A percentile compares a stretch with the other conserved stretches of the same genome.
Conservation (phyloP, 2,113 vertebrate genomes). For the Phylloscopus trochilus region DNA sequence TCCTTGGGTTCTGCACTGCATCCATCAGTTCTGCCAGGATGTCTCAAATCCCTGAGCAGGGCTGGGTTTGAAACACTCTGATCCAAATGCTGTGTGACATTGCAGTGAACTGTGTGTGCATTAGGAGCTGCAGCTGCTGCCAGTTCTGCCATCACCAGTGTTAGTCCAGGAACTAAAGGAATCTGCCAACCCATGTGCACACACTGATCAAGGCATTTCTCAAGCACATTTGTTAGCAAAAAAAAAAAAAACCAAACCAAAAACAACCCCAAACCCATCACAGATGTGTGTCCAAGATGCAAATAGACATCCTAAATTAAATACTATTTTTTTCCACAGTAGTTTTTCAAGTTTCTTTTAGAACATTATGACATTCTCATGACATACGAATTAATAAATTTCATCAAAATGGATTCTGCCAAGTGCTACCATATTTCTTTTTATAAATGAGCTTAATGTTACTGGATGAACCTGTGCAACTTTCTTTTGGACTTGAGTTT, state of each 20-base stretch:
- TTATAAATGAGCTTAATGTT: background rate
- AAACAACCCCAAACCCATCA: background rate
- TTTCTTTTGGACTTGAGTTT: background rate
- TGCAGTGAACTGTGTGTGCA: background rate
- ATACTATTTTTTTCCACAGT: background rate
- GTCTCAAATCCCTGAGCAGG: background rate
- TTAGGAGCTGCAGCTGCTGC: constrained; percentile 15
- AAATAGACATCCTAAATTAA: background rate
- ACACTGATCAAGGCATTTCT: background rate
- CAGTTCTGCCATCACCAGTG: constrained; percentile 9
- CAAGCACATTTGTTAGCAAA: background rate
- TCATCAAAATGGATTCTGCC: background rate
- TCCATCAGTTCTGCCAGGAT: background rate
- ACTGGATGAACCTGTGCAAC: background rate
- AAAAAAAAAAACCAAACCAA: background rate
- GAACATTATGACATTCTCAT: background rate
- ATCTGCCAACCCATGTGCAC: background rate
- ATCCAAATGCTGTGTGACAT: background rate
- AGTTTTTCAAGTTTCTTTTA: background rate
- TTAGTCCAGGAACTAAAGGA: background rate
- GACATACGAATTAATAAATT: background rate
- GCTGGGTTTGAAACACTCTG: background rate
- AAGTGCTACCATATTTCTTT: background rate
- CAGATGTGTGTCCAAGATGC: constrained; percentile 34
- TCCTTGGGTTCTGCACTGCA: background rate